Evolutionary conservation across 2,888 invertebrate genomes (phyloP), one percentile per base, ranked within the genome.

Genomic region (Eurois occulta): DNA sequence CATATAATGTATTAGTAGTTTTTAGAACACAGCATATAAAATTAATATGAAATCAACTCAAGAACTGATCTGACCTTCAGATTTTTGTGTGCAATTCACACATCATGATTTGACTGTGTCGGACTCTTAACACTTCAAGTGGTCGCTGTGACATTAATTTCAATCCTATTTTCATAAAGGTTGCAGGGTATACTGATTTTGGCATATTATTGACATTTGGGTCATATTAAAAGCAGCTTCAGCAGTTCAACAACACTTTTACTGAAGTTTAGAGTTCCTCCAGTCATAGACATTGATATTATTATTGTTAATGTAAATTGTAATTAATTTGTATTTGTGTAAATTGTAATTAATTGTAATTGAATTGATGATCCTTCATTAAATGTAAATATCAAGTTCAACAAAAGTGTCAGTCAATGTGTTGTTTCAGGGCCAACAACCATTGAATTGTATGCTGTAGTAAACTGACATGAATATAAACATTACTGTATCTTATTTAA

Each of bases 381-480:
- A 28, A n/a, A 13, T 32, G 11, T 10, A 10, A 2, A 41, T 38
- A 11, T 62, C 2, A 16, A 13, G 21, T 46, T 55, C 16, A 72
- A 64, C 28, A 60, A 62, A 46, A 28, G 24, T 60, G n/a, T 48
- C 32, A 52, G 21, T 35, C 10, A 21, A 80, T 79, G 24, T 62
- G 28, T 64, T 21, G 21, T 41, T 21, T 5, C 16, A 66, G 28
- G 28, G 35, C 69, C 24, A 83, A 64, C 18, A 82, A 76, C 38
- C 28, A 46, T 24, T n/a, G 43, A 52, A 64, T 48, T 35, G 11
- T 82, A 41, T 55, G 24, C 8, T 24, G 28, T 48, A 64, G 28
- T 60, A 28, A 67, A 79, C 11, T 55, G 58, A 46, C 64, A 78
- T 58, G 5, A 35, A 66, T 68, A 72, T 32, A 55, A 62, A 70